Evolutionary conservation across 2,113 vertebrate genomes (phyloP).

Genomic region (Panthera leo): DNA sequence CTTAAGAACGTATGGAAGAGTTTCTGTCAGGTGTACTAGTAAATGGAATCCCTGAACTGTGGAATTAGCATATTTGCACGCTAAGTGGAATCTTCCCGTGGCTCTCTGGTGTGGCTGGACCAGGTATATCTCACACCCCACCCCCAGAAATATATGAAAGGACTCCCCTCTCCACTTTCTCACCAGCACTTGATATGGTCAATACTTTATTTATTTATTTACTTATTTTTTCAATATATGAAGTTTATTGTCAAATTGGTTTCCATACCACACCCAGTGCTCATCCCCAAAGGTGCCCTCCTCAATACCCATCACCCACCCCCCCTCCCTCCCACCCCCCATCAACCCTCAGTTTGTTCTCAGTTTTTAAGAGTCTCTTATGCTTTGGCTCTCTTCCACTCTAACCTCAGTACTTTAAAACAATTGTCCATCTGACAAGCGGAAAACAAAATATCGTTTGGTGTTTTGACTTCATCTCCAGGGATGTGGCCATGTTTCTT

Average conservation of each 20-base stretch:
- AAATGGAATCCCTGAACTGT: not conserved
- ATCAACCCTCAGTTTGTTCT: too few relatives aligned
- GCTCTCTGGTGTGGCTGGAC: not conserved
- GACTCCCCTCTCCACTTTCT: not conserved
- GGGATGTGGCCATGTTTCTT: not conserved
- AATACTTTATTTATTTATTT: not conserved
- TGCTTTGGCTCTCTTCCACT: too few relatives aligned
- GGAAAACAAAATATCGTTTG: not conserved
- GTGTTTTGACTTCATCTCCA: slow-evolving; percentile 1
- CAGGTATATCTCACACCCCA: not conserved
- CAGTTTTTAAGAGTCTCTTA: too few relatives aligned
- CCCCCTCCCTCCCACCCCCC: too few relatives aligned
- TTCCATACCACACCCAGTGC: too few relatives aligned
- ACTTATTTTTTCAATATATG: too few relatives aligned
- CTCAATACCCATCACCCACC: too few relatives aligned
- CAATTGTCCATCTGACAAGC: not conserved
- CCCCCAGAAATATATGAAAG: not conserved
- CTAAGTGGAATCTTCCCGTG: not conserved
- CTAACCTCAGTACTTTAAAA: not conserved
- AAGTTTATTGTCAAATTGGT: too few relatives aligned
- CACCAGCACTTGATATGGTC: not conserved
- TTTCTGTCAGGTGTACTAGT: not conserved
- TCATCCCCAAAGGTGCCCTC: too few relatives aligned
- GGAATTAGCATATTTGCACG: not conserved
- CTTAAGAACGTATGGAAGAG: not conserved